A percentile compares a stretch with the other conserved stretches of the same genome.
phyloP scores from a whole-genome alignment of 2,888 invertebrate species.

The Conops quadrifasciatus region DNA sequence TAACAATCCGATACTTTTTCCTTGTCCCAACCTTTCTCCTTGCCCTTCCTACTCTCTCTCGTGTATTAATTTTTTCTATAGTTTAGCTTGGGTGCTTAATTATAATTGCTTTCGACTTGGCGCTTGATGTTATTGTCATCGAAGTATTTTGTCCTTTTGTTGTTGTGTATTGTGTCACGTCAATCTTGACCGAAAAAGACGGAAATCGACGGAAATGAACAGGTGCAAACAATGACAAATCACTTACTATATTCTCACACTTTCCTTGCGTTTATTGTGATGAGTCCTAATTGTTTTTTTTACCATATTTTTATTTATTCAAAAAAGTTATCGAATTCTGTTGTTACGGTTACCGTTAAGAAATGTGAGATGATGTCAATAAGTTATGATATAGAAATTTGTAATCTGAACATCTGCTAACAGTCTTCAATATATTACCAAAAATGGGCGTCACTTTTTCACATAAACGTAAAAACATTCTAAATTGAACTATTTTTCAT shows the following conservation, averaged over 20 bases:
- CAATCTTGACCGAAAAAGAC: not conserved
- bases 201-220: constrained; percentile 17
- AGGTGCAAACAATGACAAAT: constrained; percentile 3
- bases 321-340: no score
- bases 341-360: no score
- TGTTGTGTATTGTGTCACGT: not conserved
- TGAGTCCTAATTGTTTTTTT: not conserved
- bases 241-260: not conserved
- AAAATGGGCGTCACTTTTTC: no score
- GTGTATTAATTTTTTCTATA: no score
- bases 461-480: no score
- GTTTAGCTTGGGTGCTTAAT: constrained; percentile 20
- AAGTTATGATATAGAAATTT: not conserved
- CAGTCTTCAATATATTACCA: no score
- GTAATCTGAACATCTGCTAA: no score
- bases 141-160: constrained; percentile 15
- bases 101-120: constrained; percentile 28
- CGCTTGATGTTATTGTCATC: constrained; percentile 22
- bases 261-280: not conserved
- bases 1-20: no score
- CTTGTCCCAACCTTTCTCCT: no score
- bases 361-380: not conserved
- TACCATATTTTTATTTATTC: not conserved
- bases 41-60: no score
- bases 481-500: no score